These are phyloP conservation scores for Brachypterus glaber DNA, from an alignment of 2,888 invertebrate species.

Conservation along the genomic window DNA sequence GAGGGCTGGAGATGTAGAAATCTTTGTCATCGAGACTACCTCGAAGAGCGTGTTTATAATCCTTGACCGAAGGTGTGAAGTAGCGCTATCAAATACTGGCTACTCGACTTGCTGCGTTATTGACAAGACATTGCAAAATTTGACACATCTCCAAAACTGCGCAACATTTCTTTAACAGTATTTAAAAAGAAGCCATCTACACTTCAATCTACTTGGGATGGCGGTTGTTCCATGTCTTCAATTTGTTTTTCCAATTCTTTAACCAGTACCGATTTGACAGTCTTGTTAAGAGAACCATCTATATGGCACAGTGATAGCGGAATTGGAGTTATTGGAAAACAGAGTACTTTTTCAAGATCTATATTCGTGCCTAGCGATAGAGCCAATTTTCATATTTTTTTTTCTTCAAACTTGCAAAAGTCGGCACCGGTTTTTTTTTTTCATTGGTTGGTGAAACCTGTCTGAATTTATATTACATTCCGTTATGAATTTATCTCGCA, in stretches of 20 bases:
- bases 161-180: conserved; percentile 17
- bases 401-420: conserved; percentile 17
- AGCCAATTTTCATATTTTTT: conserved; percentile 18
- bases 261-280: conserved; percentile 22
- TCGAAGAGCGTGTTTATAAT: conserved; percentile 21
- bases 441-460: conserved; percentile 15
- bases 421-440: conserved; percentile 16
- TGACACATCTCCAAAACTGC: conserved; percentile 22
- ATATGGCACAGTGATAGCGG: conserved; percentile 24
- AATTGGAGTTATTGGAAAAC: conserved; percentile 16
- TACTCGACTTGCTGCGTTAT: conserved; percentile 14
- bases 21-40: conserved; percentile 14
- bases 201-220: conserved; percentile 17
- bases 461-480: conserved; percentile 13
- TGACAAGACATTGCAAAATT: conserved; percentile 22
- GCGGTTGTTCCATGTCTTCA: conserved; percentile 18
- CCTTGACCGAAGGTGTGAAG: conserved; percentile 24
- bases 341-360: conserved; percentile 16
- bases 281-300: conserved; percentile 23
- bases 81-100: conserved; percentile 21
- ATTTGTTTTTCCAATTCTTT: conserved; percentile 20
- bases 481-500: conserved; percentile 13
- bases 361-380: conserved; percentile 13
- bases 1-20: conserved; percentile 14
- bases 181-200: conserved; percentile 21